phyloP scores from a whole-genome alignment of 2,113 vertebrate species.

The Calyptommatus sinebrachiatus region DNA sequence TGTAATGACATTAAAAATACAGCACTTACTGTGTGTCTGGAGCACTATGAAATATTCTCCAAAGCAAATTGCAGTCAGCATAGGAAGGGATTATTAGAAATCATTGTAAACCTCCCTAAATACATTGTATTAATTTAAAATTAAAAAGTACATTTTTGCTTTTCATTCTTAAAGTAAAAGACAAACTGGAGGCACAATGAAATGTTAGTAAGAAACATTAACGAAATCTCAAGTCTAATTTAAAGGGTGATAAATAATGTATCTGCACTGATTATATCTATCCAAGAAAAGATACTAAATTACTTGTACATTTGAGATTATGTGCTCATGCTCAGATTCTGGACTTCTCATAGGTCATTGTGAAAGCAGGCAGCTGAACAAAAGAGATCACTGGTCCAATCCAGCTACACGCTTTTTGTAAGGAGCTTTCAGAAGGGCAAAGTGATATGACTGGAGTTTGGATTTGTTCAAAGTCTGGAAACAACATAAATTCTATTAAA shows the following conservation, averaged over 20 bases:
- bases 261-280: not conserved
- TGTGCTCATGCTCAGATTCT: not conserved
- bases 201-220: not conserved
- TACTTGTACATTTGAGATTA: not conserved
- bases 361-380: too few species aligned
- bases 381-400: too few species aligned
- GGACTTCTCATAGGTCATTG: too few species aligned
- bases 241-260: not conserved
- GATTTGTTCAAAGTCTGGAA: slow-evolving; percentile 24
- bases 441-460: not conserved
- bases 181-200: not conserved
- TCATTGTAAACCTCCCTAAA: not conserved
- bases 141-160: not conserved
- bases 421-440: not conserved
- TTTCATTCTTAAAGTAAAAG: not conserved
- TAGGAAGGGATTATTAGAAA: slow-evolving; percentile 1
- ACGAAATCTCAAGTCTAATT: not conserved
- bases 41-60: slow-evolving; percentile 7
- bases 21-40: slow-evolving; percentile 19
- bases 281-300: not conserved
- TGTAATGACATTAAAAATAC: slow-evolving; percentile 40
- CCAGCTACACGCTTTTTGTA: not conserved
- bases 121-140: not conserved
- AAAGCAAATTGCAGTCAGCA: not conserved
- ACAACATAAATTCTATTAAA: slow-evolving; percentile 49